Percentiles rank a stretch among this genome's conserved stretches.
phyloP scores from a whole-genome alignment of 2,888 invertebrate genomes.

The Drosophila infuscata region DNA sequence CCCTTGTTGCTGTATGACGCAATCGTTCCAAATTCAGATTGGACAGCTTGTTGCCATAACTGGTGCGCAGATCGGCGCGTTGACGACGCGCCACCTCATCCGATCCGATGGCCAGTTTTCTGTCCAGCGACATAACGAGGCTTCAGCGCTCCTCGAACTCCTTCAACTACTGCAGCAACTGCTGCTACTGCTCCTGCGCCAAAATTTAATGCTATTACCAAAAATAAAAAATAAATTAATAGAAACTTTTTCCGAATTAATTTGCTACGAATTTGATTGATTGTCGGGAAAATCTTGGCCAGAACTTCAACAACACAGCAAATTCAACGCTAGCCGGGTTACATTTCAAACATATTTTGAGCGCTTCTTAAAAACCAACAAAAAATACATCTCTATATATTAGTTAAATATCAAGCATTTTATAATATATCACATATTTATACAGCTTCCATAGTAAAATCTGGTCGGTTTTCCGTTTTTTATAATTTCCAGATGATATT shows the following conservation, averaged over 20 bases:
- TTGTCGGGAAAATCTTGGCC: neutral
- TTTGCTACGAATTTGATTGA: constrained; percentile 40
- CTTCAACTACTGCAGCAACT: neutral
- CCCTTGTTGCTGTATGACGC: constrained; percentile 9
- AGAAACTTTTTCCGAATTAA: constrained; percentile 26
- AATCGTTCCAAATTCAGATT: constrained; percentile 46
- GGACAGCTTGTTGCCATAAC: constrained; percentile 62
- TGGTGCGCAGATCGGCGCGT: constrained; percentile 61
- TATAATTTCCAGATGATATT: neutral
- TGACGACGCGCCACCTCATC: constrained; percentile 52
- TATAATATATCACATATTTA: neutral
- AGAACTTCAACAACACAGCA: neutral
- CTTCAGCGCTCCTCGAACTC: neutral
- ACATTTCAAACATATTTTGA: neutral
- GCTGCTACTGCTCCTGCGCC: neutral
- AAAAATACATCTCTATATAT: neutral
- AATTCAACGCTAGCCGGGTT: constrained; percentile 34
- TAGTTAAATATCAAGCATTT: neutral
- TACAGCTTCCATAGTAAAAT: neutral
- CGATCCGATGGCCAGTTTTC: constrained; percentile 16
- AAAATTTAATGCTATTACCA: neutral
- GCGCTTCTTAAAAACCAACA: neutral
- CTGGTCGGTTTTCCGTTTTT: neutral
- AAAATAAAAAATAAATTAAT: neutral
- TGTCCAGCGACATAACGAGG: constrained; percentile 36